Evolutionary conservation across 2,888 invertebrate species (phyloP), one percentile per base, ranked within the genome.

Genomic region (Calameuta idolon): DNA sequence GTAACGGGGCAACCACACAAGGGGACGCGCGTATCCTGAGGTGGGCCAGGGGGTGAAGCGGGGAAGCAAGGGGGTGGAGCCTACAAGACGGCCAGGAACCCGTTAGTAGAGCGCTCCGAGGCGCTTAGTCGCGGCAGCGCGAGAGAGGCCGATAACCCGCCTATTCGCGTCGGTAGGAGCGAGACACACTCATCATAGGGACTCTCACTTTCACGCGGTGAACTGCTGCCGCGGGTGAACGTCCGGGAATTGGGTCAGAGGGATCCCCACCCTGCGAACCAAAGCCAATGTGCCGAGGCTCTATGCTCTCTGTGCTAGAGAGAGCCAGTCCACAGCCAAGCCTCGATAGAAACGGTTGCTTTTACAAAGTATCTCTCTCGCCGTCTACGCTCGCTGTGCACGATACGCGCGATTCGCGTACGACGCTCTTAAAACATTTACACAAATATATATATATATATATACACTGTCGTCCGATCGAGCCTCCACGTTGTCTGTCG

Each of bases 221-320:
- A 93, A 93, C 93, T 93, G 93, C 55, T 93, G 93, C 55, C 55
- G 55, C 90, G 94, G 91, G 94, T 94, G 94, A 95, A 95, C 94
- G 95, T 94, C 95, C 95, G 94, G 93, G 93, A 95, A 95, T 93
- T 95, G 94, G 95, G 95, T 95, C 95, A 95, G 93, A 94, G 94
- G 93, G 94, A 90, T 94, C 94, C 93, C 93, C 93, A 89, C 89
- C 91, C 92, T 92, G 92, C 92, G 92, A 85, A 88, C 88, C 90
- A 88, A 85, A 88, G 94, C 93, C 93, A 94, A 94, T 93, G 92
- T 93, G 93, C 92, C 93, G 93, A 93, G 79, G 79, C 77, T 75
- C 78, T 77, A 88, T 89, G 86, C 89, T 88, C 87, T 87, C 87
- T 87, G 89, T 89, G 86, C 89, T 90, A 89, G 89, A 89, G 88